Evolutionary conservation across 2,888 invertebrate species (phyloP).

Genomic region (Caenorhabditis sp.): DNA sequence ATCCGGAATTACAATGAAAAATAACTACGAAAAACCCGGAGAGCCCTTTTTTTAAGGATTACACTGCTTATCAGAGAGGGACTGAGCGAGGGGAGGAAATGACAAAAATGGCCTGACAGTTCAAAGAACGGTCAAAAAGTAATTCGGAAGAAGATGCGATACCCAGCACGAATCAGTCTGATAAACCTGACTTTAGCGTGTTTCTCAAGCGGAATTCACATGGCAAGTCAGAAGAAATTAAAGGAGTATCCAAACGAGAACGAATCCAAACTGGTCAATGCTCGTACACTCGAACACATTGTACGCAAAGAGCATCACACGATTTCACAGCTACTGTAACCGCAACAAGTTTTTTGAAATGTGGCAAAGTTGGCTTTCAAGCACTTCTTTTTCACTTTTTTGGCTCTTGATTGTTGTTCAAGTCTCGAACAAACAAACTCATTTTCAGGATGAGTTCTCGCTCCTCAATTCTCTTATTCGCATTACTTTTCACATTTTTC

Average conservation of each 20-base stretch:
- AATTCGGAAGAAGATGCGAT: no score
- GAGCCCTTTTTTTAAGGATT: background rate
- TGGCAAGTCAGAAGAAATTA: background rate
- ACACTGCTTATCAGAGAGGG: background rate
- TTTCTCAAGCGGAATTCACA: constrained; percentile 11
- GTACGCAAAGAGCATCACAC: no score
- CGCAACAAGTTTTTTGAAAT: no score
- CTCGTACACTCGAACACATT: no score
- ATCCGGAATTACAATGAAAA: no score
- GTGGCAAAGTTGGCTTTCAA: no score
- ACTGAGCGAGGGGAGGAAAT: background rate
- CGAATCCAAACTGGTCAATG: no score
- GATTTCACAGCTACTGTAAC: no score
- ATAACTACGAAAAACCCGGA: background rate
- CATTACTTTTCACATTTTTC: background rate
- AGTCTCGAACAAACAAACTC: no score
- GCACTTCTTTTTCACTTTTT: no score
- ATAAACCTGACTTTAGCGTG: no score
- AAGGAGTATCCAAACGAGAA: background rate
- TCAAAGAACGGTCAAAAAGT: constrained; percentile 10
- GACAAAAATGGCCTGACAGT: constrained; percentile 15
- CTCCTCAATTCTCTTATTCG: background rate
- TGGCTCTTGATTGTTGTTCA: background rate
- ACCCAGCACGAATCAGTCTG: no score
- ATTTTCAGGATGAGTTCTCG: constrained; percentile 2